These are phyloP conservation scores for Pogonomyrmex barbatus DNA, from an alignment of 1,140 invertebrate species.

Conservation along the genomic window DNA sequence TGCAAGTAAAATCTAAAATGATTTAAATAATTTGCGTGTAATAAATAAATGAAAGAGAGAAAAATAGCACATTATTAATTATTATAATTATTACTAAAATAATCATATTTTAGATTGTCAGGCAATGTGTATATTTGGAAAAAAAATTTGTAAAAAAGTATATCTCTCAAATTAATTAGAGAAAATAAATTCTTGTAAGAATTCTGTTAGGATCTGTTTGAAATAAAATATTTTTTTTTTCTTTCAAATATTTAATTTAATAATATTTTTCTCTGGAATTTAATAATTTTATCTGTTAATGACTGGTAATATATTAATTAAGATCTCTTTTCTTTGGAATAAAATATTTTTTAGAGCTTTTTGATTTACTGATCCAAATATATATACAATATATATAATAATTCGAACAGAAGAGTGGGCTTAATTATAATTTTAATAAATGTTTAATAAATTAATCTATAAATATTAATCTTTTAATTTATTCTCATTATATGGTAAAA, in stretches of 20 bases:
- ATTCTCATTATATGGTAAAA: neutral
- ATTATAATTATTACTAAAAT: neutral
- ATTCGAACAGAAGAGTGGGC: too few species aligned
- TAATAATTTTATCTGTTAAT: too few species aligned
- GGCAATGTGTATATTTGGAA: neutral
- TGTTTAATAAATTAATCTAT: neutral
- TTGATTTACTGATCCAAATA: too few species aligned
- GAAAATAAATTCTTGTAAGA: neutral
- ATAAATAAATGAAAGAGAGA: neutral
- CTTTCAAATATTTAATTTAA: too few species aligned
- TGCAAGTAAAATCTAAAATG: too few species aligned
- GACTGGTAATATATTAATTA: too few species aligned
- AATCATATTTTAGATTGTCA: neutral
- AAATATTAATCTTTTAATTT: neutral
- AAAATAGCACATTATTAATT: neutral
- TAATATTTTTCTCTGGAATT: too few species aligned
- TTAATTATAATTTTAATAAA: conserved; percentile 6
- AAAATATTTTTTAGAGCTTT: too few species aligned
- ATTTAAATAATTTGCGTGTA: neutral
- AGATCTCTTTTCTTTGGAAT: too few species aligned
- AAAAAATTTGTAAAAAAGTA: neutral
- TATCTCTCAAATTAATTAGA: neutral
- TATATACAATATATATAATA: too few species aligned
- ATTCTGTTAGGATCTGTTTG: too few species aligned
- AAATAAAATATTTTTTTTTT: too few species aligned